Percentiles rank a stretch among this genome's conserved stretches.
Evolutionary conservation across 2,888 invertebrate genomes (phyloP).

Genomic region (Miltochrista miniata): DNA sequence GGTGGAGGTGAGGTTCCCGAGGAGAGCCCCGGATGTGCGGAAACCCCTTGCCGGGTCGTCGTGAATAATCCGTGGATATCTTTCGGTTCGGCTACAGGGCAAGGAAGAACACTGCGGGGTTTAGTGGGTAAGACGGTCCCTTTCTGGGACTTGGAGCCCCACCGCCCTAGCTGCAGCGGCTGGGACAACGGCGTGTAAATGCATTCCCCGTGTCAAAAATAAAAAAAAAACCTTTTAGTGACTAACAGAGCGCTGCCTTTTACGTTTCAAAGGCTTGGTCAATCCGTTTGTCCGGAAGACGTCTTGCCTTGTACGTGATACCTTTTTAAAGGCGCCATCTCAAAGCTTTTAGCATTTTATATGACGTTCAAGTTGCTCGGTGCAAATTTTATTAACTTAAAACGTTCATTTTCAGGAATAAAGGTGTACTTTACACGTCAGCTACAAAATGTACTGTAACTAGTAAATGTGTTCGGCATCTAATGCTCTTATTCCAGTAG

Average conservation of each 20-base stretch:
- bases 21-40: too few species aligned
- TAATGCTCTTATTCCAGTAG: constrained; percentile 28
- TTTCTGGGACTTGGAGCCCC: too few species aligned
- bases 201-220: too few species aligned
- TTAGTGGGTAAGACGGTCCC: too few species aligned
- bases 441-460: constrained; percentile 18
- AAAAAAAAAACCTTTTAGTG: background rate
- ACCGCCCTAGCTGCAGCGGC: too few species aligned
- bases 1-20: too few species aligned
- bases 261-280: constrained; percentile 13
- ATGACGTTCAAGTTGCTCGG: constrained; percentile 11
- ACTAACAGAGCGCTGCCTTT: constrained; percentile 11
- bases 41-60: too few species aligned
- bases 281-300: constrained; percentile 22
- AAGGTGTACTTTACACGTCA: constrained; percentile 11
- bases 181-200: too few species aligned
- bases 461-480: constrained; percentile 25
- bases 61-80: too few species aligned
- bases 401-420: constrained; percentile 9
- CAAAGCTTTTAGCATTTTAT: constrained; percentile 14
- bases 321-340: constrained; percentile 12
- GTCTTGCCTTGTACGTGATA: constrained; percentile 23
- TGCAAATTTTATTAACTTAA: constrained; percentile 12
- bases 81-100: too few species aligned
- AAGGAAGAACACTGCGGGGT: too few species aligned